Conservation (phyloP, 2,797 vertebrate genomes). For the Pangasius djambal region DNA sequence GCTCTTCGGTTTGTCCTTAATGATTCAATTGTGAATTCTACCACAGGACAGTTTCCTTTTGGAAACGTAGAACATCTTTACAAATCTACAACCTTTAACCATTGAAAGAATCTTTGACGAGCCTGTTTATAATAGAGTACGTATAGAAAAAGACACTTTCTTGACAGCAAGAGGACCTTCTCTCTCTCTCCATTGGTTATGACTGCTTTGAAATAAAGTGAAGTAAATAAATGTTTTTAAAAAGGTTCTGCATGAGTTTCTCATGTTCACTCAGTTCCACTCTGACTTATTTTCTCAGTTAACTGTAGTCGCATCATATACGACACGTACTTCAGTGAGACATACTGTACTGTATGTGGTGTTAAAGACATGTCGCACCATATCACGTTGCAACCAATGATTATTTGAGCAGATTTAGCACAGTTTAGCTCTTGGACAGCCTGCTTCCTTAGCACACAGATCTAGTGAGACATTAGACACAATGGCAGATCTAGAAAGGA, state of each 20-base stretch:
- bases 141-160: not conserved
- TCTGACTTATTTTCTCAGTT: not conserved
- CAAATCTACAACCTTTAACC: not conserved
- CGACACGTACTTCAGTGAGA: slow-evolving; percentile 17
- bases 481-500: slow-evolving; percentile 3
- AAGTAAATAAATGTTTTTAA: not conserved
- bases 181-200: not conserved
- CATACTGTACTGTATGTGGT: slow-evolving; percentile 27
- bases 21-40: too few species aligned
- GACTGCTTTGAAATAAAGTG: not conserved
- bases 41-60: not conserved
- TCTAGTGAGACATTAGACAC: slow-evolving; percentile 24
- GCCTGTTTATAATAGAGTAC: not conserved
- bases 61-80: not conserved
- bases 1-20: not conserved
- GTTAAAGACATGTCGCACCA: slow-evolving; percentile 39
- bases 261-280: not conserved
- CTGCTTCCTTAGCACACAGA: not conserved
- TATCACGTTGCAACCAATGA: slow-evolving; percentile 31
- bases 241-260: not conserved
- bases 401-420: slow-evolving; percentile 33
- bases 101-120: not conserved
- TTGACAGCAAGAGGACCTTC: not conserved
- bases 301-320: slow-evolving; percentile 20
- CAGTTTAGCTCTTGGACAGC: not conserved